A percentile compares a stretch with the other conserved stretches of the same genome.
Conservation (phyloP, 92 coral and sea anemone genomes). For the Epizoanthus rinbou region DNA sequence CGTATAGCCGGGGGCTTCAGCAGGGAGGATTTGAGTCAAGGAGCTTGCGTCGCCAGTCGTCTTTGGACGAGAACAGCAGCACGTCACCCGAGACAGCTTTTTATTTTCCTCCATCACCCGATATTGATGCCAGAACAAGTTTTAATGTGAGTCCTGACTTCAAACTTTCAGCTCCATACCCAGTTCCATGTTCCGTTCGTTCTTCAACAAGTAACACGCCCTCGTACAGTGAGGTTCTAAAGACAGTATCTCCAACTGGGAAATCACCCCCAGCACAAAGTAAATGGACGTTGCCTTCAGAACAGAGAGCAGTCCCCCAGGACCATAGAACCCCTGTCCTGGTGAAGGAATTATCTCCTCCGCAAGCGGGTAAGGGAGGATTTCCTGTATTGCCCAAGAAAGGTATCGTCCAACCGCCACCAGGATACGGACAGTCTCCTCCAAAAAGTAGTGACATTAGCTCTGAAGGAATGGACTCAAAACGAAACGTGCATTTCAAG, state of each 20-base stretch:
- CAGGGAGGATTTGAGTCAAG: constrained; percentile 6
- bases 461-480: neutral
- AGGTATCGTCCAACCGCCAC: neutral
- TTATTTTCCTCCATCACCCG: constrained; percentile 23
- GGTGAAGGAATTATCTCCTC: neutral
- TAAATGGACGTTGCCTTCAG: constrained; percentile 17
- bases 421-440: neutral
- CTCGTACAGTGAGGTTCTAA: constrained; percentile 26
- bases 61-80: neutral
- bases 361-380: constrained; percentile 12
- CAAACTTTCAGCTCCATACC: constrained; percentile 17
- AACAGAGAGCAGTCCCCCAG: constrained; percentile 5
- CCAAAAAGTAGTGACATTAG: neutral
- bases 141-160: neutral
- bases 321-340: neutral
- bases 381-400: neutral
- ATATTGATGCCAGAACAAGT: neutral
- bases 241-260: constrained; percentile 17
- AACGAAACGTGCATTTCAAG: constrained; percentile 21
- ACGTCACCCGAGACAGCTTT: neutral
- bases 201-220: constrained; percentile 8
- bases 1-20: constrained; percentile 18
- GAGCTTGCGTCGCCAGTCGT: neutral
- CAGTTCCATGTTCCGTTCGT: constrained; percentile 5
- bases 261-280: constrained; percentile 4